phyloP scores from a whole-genome alignment of 2,113 vertebrate genomes.

The Poecilia latipinna region DNA sequence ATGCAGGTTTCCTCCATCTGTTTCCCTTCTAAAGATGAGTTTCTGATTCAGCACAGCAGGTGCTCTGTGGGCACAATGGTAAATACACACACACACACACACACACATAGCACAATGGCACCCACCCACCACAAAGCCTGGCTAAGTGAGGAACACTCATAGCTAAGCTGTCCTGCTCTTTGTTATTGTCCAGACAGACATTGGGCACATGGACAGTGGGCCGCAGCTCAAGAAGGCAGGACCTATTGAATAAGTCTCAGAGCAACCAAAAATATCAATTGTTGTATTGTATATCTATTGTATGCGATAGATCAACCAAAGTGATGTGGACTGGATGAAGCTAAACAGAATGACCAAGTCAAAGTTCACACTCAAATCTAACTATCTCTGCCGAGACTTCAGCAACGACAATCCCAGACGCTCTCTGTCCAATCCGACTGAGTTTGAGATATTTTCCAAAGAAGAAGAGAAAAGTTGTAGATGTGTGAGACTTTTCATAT shows the following conservation, averaged over 20 bases:
- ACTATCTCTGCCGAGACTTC: too few relatives aligned
- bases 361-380: too few relatives aligned
- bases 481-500: too few relatives aligned
- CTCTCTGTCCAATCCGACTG: too few relatives aligned
- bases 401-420: too few relatives aligned
- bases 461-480: too few relatives aligned
- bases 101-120: slow-evolving; percentile 17
- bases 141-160: slow-evolving; percentile 7
- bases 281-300: not conserved
- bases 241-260: not conserved
- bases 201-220: slow-evolving; percentile 7
- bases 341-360: too few relatives aligned
- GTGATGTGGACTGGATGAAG: not conserved
- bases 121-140: slow-evolving; percentile 31
- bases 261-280: not conserved
- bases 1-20: slow-evolving; percentile 65
- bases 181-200: slow-evolving; percentile 18
- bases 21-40: slow-evolving; percentile 55
- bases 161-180: slow-evolving; percentile 20
- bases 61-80: slow-evolving; percentile 64
- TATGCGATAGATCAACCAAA: not conserved
- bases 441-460: too few relatives aligned
- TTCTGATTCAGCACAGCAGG: slow-evolving; percentile 58
- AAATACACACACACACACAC: slow-evolving; percentile 43
- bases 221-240: not conserved